Percentiles rank a stretch among this genome's conserved stretches.
These are phyloP conservation scores for Monochamus alternatus DNA, from an alignment of 2,888 invertebrate genomes.

Conservation along the genomic window DNA sequence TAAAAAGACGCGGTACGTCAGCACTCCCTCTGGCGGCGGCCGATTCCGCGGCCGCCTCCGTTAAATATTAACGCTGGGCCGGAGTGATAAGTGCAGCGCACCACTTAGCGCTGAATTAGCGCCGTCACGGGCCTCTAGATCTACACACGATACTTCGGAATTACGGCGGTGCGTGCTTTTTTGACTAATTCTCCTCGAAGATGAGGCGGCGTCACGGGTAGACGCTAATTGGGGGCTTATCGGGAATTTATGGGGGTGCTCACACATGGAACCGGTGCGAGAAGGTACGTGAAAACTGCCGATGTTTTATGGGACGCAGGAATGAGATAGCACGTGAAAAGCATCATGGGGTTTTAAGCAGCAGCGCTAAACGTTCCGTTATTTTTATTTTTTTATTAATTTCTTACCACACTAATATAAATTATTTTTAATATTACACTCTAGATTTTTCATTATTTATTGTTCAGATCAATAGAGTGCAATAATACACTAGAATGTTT, in stretches of 20 bases:
- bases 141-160: constrained; percentile 64
- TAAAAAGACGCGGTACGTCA: constrained; percentile 68
- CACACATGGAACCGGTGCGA: constrained; percentile 21
- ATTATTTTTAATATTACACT: too few relatives aligned
- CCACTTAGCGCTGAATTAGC: constrained; percentile 67
- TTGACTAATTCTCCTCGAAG: constrained; percentile 60
- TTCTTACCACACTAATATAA: background rate
- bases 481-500: too few relatives aligned
- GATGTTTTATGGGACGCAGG: constrained; percentile 18
- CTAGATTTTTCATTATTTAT: too few relatives aligned
- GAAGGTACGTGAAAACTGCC: constrained; percentile 27
- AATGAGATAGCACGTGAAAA: constrained; percentile 19
- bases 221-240: constrained; percentile 54
- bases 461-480: too few relatives aligned
- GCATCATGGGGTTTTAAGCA: background rate
- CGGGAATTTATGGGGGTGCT: constrained; percentile 52
- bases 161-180: constrained; percentile 67
- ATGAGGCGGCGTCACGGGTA: constrained; percentile 43
- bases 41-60: constrained; percentile 63
- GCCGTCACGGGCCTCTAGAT: constrained; percentile 59
- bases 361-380: background rate
- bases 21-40: constrained; percentile 58
- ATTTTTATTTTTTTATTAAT: too few relatives aligned
- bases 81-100: constrained; percentile 68
- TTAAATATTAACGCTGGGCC: constrained; percentile 69